Conservation (phyloP, 2,113 vertebrate genomes). For the Tupaia chinensis region DNA sequence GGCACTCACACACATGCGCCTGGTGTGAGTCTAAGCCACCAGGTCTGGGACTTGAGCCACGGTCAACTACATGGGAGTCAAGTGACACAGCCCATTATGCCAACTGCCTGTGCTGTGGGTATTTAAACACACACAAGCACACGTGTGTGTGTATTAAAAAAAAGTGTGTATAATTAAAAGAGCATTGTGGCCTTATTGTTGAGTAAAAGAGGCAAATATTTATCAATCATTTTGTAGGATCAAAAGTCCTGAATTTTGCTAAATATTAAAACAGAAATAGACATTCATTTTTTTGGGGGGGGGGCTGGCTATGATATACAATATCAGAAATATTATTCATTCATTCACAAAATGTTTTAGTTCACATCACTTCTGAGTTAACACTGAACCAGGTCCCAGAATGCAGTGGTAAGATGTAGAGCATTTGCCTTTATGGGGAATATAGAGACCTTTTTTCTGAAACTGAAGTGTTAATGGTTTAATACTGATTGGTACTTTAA, state of each 20-base stretch:
- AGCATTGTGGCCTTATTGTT: neutral
- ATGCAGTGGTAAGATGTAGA: neutral
- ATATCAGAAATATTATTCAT: neutral
- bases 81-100: too few relatives aligned
- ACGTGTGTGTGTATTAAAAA: neutral
- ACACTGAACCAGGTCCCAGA: neutral
- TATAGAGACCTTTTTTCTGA: neutral
- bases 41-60: too few relatives aligned
- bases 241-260: neutral
- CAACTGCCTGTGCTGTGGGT: neutral
- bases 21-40: too few relatives aligned
- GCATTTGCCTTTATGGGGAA: neutral
- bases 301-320: neutral
- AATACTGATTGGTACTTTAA: neutral
- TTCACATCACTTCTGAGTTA: neutral
- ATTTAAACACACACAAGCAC: neutral
- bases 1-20: too few relatives aligned
- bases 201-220: slow-evolving; percentile 1
- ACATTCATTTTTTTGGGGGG: neutral
- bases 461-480: neutral
- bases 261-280: neutral
- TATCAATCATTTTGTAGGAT: neutral
- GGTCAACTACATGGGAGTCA: too few relatives aligned
- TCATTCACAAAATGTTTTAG: neutral
- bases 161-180: neutral